Base-by-base conservation (phyloP, 1,140 invertebrate species). In the Stegodyphus dumicola region DNA sequence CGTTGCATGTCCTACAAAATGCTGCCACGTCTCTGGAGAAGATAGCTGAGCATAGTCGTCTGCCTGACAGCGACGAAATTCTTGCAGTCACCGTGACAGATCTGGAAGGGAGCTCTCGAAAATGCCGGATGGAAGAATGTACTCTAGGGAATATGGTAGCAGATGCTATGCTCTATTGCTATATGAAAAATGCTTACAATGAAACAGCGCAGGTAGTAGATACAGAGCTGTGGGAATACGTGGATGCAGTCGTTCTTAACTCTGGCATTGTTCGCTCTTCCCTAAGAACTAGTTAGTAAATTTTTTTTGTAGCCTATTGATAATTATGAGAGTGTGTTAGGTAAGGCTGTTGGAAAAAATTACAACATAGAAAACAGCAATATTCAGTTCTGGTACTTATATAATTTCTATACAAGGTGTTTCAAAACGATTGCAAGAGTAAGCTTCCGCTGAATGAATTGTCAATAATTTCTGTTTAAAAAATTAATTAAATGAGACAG, bases 71-170 rank as follows among this genome's bases (percentile, higher is more conserved):
- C 7, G 17, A 48, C 0, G 70, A 74, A 66, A 13, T 65, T 5
- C 60, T 81, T 9, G 79, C 54, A 0, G 15, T 9, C 2, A 6
- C 70, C 5, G 11, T 33, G 7, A 4, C 6, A 6, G 11, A 51
- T 17, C 53, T 81, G 17, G 79, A 81, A 6, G 70, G 67, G 6
- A 74, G n/a, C 6, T 15, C 51, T n/a, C 71, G 52, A 10, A 69
- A 9, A 6, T 85, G 81, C 54, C 73, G 52, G 6, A 54, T 76
- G n/a, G 15, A 51, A 2, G 73, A 85, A 51, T 85, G 81, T 65
- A 60, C 49, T 15, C 66, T 85, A 13, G 81, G 81, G 4, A 85
- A 85, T 11, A n/a, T 85, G 6, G 73, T 85, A 2, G 65, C 81
- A 2, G 81, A 85, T 60, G 81, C 64, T 7, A 77, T 77, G 7